phyloP scores from a whole-genome alignment of 2,113 vertebrate genomes.

The Varanus salvator region DNA sequence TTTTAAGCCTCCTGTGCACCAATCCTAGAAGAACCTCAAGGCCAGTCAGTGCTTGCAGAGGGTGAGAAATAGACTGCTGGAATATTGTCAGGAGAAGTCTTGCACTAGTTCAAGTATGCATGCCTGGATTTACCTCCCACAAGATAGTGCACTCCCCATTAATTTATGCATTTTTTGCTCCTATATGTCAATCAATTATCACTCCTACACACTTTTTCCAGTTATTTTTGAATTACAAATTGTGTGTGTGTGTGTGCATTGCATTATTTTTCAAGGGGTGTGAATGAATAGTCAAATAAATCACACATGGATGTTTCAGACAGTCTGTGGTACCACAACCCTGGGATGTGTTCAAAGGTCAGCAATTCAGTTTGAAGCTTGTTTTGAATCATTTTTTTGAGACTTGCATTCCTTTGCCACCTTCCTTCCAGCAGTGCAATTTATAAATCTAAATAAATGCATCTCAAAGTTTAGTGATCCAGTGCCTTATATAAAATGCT shows the following conservation, averaged over 20 bases:
- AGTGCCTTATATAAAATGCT: not conserved
- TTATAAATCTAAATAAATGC: conserved; percentile 52
- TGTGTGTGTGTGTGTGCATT: conserved; percentile 40
- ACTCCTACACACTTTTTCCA: conserved; percentile 65
- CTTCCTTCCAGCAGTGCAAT: conserved; percentile 26
- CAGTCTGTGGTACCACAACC: conserved; percentile 19
- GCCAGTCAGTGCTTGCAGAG: not conserved
- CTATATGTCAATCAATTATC: conserved; percentile 58
- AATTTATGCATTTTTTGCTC: conserved; percentile 38
- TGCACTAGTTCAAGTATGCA: conserved; percentile 10
- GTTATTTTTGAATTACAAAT: conserved; percentile 24
- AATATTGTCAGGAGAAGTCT: not conserved
- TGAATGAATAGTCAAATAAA: conserved; percentile 48
- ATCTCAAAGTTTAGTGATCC: not conserved
- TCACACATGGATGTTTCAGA: conserved; percentile 24
- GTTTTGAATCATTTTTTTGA: conserved; percentile 44
- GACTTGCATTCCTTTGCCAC: conserved; percentile 22
- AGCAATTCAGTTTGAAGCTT: conserved; percentile 46
- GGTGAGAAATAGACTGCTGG: not conserved
- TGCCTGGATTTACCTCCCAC: conserved; percentile 33
- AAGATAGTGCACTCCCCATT: conserved; percentile 21
- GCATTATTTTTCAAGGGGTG: conserved; percentile 60
- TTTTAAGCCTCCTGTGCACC: not conserved
- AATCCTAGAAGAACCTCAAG: conserved; percentile 22
- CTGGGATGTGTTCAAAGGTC: conserved; percentile 19